Evolutionary conservation across 2,888 invertebrate species (phyloP), one percentile per base, ranked within the genome.

Genomic region (Latheticus oryzae): DNA sequence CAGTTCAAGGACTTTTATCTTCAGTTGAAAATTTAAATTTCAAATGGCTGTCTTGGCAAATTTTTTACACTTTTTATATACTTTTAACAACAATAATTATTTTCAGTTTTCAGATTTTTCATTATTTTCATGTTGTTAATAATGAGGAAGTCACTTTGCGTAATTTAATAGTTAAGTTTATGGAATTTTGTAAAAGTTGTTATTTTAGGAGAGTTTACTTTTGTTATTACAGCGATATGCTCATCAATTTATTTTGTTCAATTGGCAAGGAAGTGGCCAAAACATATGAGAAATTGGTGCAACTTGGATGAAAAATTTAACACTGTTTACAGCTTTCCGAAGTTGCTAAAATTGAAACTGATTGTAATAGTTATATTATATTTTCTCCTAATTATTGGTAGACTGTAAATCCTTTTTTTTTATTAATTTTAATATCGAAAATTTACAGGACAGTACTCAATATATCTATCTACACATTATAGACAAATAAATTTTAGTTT

Each of bases 231-330:
- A 4, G 26, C 23, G 5, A 11, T 21, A 7, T n/a, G 19, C 5
- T 21, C 47, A 2, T 19, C 13, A 2, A n/a, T 47, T 1, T 47
- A 13, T 7, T 50, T 37, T 16, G 3, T 26, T 5, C 28, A 16
- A 4, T 26, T 50, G 11, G 37, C 37, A 3, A 23, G 17, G 3
- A 23, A 50, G 5, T 24, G 37, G 35, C 50, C 50, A 7, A 19
- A 17, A 15, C 13, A 37, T 9, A 37, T 50, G 1, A 5, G 26
- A 37, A 50, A 37, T 11, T 50, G 50, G 37, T 16, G 26, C n/a
- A 5, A 35, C 7, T 19, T 50, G 7, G 50, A 50, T n/a, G 26
- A 24, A 37, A 30, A 26, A 11, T 37, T 50, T 7, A 28, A 37
- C 13, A 3, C 23, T 1, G 17, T 15, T 16, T 50, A 50, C 8